Evolutionary conservation across 2,113 vertebrate genomes (phyloP), one percentile per base, ranked within the genome.

Genomic region (Syngnathus typhle): DNA sequence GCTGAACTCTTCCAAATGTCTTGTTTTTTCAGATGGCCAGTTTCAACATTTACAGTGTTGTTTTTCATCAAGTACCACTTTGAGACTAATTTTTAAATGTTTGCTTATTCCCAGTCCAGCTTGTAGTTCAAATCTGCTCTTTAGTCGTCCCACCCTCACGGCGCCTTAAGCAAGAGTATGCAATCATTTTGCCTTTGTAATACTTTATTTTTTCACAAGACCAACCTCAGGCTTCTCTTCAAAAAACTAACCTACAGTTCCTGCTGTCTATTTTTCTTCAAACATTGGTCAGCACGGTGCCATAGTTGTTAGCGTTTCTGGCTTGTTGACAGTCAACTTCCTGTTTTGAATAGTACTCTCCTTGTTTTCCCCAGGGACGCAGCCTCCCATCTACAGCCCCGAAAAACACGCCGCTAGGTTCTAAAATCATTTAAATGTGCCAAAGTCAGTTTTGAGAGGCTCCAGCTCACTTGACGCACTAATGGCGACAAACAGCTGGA

Each of bases 11-110:
- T 15, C 13, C 15, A 15, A 37, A 36, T 36, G 2, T 6, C 55
- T 58, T 58, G 55, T 58, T 58, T 58, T 58, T 58, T 58, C 55
- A 36, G 27, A 58, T 58, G 27, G 55, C 12, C 55, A 36, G 55
- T 58, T 16, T 36, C 5, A 36, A 27, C 27, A 27, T 58, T 58
- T 36, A 16, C 1, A 58, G 15, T 13, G 52, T 23, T 55, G 10
- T 27, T 55, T 55, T 23, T 27, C 52, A 54, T 13, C 15, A 56
- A 27, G 11, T 27, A 12, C 7, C 12, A 6, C 4, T 36, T 15
- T 56, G 10, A 7, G 2, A 36, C 21, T 7, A 5, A 36, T 56
- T 56, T 32, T 55, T 56, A 56, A 7, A 36, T 16, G 27, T 23
- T 36, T 27, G 13, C 15, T 32, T 15, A 7, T 36, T 5, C 4